Evolutionary conservation across 2,113 vertebrate species (phyloP).

Genomic region (Tetraodon nigroviridis): DNA sequence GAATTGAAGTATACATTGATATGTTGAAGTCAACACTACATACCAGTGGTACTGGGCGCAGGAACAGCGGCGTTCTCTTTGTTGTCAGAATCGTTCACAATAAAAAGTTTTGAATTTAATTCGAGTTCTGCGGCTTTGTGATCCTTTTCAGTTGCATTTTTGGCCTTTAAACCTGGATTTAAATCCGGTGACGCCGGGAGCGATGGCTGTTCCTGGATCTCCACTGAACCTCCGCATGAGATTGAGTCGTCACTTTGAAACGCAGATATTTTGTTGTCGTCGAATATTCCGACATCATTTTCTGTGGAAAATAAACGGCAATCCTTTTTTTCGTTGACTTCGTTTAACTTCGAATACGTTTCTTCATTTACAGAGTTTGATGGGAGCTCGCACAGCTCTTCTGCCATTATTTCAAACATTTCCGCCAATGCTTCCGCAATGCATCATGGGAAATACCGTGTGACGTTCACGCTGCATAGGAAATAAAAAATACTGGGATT

Average conservation of each 20-base stretch:
- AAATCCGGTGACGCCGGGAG: too few relatives aligned
- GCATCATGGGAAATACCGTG: slow-evolving; percentile 59
- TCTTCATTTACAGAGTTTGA: neutral
- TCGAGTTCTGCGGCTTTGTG: neutral
- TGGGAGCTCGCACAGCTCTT: neutral
- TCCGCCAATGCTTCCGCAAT: slow-evolving; percentile 22
- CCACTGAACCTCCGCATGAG: slow-evolving; percentile 2
- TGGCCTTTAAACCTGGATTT: neutral
- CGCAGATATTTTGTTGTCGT: neutral
- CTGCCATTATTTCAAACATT: slow-evolving; percentile 52
- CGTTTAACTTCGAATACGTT: neutral
- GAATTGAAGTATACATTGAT: too few relatives aligned
- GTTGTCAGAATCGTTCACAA: slow-evolving; percentile 5
- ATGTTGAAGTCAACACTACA: neutral
- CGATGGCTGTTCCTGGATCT: slow-evolving; percentile 11
- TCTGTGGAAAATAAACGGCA: slow-evolving; percentile 18
- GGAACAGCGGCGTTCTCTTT: slow-evolving; percentile 36
- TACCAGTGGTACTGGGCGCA: slow-evolving; percentile 12
- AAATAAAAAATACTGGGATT: neutral
- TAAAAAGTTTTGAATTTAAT: neutral
- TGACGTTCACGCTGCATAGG: slow-evolving; percentile 13
- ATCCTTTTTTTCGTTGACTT: neutral
- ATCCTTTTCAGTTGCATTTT: neutral
- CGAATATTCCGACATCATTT: neutral
- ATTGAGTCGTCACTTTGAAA: slow-evolving; percentile 22